Percentiles rank a stretch among this genome's conserved stretches.
Conservation (phyloP, 1,140 invertebrate species). For the Akabosia matsudoensis region DNA sequence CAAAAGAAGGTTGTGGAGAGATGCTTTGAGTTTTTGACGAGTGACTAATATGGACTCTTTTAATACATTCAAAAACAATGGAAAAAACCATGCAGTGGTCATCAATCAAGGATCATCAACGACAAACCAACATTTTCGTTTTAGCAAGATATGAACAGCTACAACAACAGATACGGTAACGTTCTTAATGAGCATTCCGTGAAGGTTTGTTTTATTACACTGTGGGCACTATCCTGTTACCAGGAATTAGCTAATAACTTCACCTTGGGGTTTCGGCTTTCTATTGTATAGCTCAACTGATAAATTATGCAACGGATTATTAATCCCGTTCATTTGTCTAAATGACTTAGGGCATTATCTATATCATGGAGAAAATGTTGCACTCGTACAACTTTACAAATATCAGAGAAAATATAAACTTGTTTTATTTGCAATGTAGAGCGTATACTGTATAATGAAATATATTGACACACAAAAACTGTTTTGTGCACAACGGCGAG, state of each 20-base stretch:
- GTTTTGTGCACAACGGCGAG: background rate
- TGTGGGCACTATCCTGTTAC: background rate
- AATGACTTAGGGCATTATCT: background rate
- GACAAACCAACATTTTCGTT: background rate
- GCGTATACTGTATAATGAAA: too few relatives aligned
- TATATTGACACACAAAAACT: background rate
- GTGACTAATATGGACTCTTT: background rate
- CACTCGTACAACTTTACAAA: background rate
- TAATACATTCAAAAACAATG: background rate
- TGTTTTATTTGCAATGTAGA: too few relatives aligned
- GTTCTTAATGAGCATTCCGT: too few relatives aligned
- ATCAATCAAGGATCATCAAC: background rate
- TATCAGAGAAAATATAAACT: too few relatives aligned
- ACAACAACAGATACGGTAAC: background rate
- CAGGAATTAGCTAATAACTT: background rate
- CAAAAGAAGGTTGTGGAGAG: background rate
- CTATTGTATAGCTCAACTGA: too few relatives aligned
- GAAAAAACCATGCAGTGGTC: background rate
- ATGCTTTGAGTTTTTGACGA: background rate
- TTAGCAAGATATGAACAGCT: too few relatives aligned
- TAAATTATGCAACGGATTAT: background rate
- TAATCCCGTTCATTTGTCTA: background rate
- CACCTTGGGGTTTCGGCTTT: too few relatives aligned
- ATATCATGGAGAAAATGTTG: background rate
- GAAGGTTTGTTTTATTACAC: background rate